Evolutionary conservation across 2,888 invertebrate genomes (phyloP).

Genomic region (Euspilapteryx auroguttella): DNA sequence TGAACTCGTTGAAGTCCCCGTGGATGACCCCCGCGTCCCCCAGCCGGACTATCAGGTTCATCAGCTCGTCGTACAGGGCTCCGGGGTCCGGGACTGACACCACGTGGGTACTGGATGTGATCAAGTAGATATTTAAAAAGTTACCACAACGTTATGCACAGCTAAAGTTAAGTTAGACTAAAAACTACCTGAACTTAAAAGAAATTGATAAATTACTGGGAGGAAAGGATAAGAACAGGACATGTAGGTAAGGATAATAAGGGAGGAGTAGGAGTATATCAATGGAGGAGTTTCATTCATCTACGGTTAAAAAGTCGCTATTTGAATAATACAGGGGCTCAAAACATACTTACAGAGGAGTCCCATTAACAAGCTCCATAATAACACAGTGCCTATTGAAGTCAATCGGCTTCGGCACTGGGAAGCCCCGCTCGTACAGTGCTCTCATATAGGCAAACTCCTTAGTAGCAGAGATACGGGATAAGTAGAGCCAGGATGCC

Average conservation of each 20-base stretch:
- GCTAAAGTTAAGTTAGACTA: too few species aligned
- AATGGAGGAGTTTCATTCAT: neutral
- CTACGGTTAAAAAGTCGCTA: too few species aligned
- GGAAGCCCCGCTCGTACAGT: constrained; percentile 85
- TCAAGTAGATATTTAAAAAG: neutral
- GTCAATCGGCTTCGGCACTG: constrained; percentile 93
- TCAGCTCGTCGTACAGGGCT: constrained; percentile 86
- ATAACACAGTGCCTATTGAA: constrained; percentile 94
- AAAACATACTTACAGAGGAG: constrained; percentile 75
- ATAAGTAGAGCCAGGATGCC: constrained; percentile 95
- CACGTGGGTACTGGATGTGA: constrained; percentile 64
- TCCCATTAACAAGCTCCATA: constrained; percentile 89
- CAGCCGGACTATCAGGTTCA: constrained; percentile 88
- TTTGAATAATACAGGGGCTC: too few species aligned
- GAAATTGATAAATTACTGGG: too few species aligned
- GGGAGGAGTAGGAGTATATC: neutral
- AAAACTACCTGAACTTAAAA: too few species aligned
- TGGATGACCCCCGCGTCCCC: constrained; percentile 97
- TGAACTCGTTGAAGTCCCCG: constrained; percentile 99
- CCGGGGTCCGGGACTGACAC: constrained; percentile 67
- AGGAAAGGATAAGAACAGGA: too few species aligned
- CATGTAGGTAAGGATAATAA: neutral
- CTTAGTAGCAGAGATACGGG: constrained; percentile 93
- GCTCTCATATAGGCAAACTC: constrained; percentile 99
- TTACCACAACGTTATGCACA: too few species aligned